Conservation (phyloP, 1,140 invertebrate genomes). For the Oncopeltus fasciatus region DNA sequence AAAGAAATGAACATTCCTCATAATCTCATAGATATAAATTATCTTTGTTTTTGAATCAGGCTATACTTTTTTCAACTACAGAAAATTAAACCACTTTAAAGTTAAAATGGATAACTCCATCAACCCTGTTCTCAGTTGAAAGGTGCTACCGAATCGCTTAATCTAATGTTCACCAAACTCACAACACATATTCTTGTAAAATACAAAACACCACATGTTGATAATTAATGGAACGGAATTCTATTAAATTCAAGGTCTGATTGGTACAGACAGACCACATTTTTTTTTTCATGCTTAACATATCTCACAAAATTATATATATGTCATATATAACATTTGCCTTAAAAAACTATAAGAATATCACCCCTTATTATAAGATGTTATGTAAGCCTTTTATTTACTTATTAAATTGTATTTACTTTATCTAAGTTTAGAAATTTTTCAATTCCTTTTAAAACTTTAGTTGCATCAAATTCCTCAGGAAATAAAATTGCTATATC, state of each 20-base stretch:
- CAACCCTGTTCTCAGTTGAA: constrained; percentile 1
- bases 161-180: not conserved
- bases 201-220: constrained; percentile 3
- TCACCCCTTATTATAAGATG: constrained; percentile 7
- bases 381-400: not conserved
- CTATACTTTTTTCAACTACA: no score
- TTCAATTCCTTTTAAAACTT: no score
- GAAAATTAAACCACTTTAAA: not conserved
- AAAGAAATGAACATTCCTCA: no score
- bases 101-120: not conserved
- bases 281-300: constrained; percentile 2
- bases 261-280: not conserved
- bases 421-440: no score
- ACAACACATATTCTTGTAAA: constrained; percentile 11
- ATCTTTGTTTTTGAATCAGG: no score
- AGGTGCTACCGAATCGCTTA: constrained; percentile 7
- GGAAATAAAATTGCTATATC: no score
- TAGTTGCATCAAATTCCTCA: no score
- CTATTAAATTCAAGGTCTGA: constrained; percentile 11
- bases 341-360: constrained; percentile 14
- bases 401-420: no score
- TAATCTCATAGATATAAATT: no score
- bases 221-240: constrained; percentile 11
- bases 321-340: not conserved
- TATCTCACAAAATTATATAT: constrained; percentile 1